Conservation (phyloP, 2,888 invertebrate species). For the Gerris lacustris region DNA sequence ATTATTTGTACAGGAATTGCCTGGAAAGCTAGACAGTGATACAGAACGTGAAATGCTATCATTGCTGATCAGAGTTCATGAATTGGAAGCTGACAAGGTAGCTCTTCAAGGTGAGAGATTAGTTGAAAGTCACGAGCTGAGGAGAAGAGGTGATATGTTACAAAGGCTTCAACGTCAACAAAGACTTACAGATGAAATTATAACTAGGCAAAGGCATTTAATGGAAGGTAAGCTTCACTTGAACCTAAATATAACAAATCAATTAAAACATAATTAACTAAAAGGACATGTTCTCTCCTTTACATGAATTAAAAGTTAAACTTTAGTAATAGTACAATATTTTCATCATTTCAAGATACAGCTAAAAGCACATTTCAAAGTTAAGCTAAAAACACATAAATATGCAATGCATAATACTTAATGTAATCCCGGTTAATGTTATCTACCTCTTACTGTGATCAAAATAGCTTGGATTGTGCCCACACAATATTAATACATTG, state of each 20-base stretch:
- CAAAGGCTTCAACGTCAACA: constrained; percentile 72
- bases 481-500: too few relatives aligned
- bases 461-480: too few relatives aligned
- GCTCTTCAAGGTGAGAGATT: constrained; percentile 79
- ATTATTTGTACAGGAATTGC: constrained; percentile 53
- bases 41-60: constrained; percentile 82
- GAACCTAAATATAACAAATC: not conserved
- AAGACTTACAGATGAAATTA: constrained; percentile 80
- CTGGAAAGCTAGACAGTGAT: constrained; percentile 69
- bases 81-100: constrained; percentile 86
- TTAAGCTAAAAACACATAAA: too few relatives aligned
- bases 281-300: too few relatives aligned
- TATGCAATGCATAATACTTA: too few relatives aligned
- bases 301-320: too few relatives aligned
- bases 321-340: too few relatives aligned
- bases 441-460: too few relatives aligned
- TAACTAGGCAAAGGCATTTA: constrained; percentile 70
- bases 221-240: constrained; percentile 55
- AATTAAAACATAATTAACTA: too few relatives aligned
- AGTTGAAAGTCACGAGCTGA: constrained; percentile 72
- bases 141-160: constrained; percentile 69
- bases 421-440: too few relatives aligned
- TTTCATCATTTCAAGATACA: too few relatives aligned
- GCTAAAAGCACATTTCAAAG: too few relatives aligned
- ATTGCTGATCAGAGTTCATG: constrained; percentile 80